A percentile compares a stretch with the other conserved stretches of the same genome.
phyloP scores from a whole-genome alignment of 2,888 invertebrate species.

The Cephus sareptanus region DNA sequence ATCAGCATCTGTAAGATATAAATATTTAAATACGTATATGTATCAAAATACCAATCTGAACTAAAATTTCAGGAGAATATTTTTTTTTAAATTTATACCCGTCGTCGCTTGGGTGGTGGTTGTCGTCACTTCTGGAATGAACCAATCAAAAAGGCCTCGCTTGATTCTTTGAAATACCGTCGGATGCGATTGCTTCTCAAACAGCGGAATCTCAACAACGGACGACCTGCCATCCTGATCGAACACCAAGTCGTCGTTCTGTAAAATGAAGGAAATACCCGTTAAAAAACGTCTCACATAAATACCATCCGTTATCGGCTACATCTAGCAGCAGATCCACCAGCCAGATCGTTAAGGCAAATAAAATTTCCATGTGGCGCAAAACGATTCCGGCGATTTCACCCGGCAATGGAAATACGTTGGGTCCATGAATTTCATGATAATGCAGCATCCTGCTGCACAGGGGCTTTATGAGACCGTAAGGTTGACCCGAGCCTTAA shows the following conservation, averaged over 20 bases:
- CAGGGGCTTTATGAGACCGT: neutral
- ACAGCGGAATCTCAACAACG: conserved; percentile 35
- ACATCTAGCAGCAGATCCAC: neutral
- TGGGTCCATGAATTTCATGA: neutral
- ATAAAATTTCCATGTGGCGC: neutral
- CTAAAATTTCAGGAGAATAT: neutral
- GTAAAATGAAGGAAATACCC: conserved; percentile 18
- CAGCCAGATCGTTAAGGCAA: neutral
- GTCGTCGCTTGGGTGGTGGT: neutral
- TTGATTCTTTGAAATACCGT: conserved; percentile 64
- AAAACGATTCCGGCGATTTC: neutral
- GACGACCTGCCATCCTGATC: conserved; percentile 49
- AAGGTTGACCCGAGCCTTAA: conserved; percentile 1
- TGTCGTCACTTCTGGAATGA: conserved; percentile 6
- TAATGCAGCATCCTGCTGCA: conserved; percentile 1
- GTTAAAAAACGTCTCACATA: neutral
- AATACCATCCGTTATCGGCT: neutral
- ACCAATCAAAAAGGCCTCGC: conserved; percentile 43
- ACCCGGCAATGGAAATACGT: neutral
- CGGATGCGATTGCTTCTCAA: conserved; percentile 41
- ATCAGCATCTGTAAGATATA: neutral
- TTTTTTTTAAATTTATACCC: neutral
- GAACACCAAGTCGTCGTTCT: conserved; percentile 60
- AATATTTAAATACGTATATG: neutral
- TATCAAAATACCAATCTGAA: neutral